Conservation (phyloP, 2,888 invertebrate genomes). For the Calliphora vomitoria region DNA sequence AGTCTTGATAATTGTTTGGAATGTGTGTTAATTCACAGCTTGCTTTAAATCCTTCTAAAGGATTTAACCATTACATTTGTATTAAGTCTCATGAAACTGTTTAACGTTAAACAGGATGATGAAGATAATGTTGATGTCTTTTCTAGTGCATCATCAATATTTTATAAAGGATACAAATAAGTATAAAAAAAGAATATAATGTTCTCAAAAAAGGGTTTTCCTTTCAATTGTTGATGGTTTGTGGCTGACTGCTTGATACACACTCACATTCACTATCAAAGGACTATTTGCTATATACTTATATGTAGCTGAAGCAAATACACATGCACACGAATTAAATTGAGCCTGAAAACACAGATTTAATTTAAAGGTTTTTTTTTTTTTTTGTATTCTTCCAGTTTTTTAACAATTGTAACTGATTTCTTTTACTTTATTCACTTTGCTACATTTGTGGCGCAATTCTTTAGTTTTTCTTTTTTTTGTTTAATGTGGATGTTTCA, state of each 20-base stretch:
- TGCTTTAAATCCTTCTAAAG: slow-evolving; percentile 60
- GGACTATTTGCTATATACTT: neutral
- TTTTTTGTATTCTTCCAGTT: neutral
- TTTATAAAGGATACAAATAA: slow-evolving; percentile 52
- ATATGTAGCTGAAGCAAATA: slow-evolving; percentile 1
- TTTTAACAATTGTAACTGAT: slow-evolving; percentile 67
- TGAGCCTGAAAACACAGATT: slow-evolving; percentile 84
- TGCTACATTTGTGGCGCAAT: slow-evolving; percentile 71
- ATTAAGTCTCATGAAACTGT: slow-evolving; percentile 29
- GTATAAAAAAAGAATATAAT: neutral
- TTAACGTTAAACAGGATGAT: slow-evolving; percentile 29
- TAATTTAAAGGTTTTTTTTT: slow-evolving; percentile 78
- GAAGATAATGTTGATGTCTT: slow-evolving; percentile 44
- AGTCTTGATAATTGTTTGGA: slow-evolving; percentile 6
- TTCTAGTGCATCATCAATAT: slow-evolving; percentile 49
- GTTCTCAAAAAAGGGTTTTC: slow-evolving; percentile 40
- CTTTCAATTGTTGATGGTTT: slow-evolving; percentile 46
- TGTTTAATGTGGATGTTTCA: slow-evolving; percentile 21
- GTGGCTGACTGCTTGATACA: slow-evolving; percentile 37
- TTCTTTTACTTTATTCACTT: slow-evolving; percentile 60
- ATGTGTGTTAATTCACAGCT: slow-evolving; percentile 46
- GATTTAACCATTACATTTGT: slow-evolving; percentile 47
- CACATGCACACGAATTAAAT: slow-evolving; percentile 78
- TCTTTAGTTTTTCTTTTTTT: slow-evolving; percentile 44
- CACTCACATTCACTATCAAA: neutral